Percentiles rank a stretch among this genome's conserved stretches.
These are phyloP conservation scores for Desmophyllum pertusum DNA, from an alignment of 92 coral and sea anemone species.

Conservation along the genomic window DNA sequence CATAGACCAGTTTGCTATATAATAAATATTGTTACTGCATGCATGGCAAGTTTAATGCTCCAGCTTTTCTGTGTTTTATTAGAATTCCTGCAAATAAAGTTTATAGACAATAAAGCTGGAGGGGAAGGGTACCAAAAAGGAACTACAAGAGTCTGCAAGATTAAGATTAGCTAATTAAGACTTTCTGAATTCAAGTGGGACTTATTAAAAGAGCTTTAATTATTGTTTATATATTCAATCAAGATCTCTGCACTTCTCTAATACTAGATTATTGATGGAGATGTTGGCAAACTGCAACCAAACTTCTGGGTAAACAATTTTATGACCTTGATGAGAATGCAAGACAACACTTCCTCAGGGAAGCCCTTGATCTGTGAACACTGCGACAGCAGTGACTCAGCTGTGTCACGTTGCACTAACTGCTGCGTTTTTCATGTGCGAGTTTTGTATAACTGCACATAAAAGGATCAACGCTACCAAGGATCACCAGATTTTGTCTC, in stretches of 20 bases:
- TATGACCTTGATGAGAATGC: conserved; percentile 41
- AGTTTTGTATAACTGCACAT: conserved; percentile 73
- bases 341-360: background rate
- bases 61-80: too few relatives aligned
- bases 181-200: too few relatives aligned
- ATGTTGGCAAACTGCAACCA: conserved; percentile 55
- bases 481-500: conserved; percentile 60
- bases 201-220: too few relatives aligned
- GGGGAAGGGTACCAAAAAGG: too few relatives aligned
- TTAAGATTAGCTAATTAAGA: too few relatives aligned
- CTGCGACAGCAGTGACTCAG: conserved; percentile 70
- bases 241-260: background rate
- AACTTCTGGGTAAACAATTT: conserved; percentile 77
- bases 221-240: too few relatives aligned
- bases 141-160: too few relatives aligned
- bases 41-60: too few relatives aligned
- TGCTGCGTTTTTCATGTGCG: conserved; percentile 72
- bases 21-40: too few relatives aligned
- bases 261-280: conserved; percentile 46
- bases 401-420: conserved; percentile 59
- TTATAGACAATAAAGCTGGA: too few relatives aligned
- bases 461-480: conserved; percentile 52
- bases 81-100: too few relatives aligned
- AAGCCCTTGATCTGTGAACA: conserved; percentile 59
- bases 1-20: too few relatives aligned